These are phyloP conservation scores for Dicerorhinus sumatrensis DNA, from an alignment of 2,113 vertebrate genomes.

Conservation along the genomic window DNA sequence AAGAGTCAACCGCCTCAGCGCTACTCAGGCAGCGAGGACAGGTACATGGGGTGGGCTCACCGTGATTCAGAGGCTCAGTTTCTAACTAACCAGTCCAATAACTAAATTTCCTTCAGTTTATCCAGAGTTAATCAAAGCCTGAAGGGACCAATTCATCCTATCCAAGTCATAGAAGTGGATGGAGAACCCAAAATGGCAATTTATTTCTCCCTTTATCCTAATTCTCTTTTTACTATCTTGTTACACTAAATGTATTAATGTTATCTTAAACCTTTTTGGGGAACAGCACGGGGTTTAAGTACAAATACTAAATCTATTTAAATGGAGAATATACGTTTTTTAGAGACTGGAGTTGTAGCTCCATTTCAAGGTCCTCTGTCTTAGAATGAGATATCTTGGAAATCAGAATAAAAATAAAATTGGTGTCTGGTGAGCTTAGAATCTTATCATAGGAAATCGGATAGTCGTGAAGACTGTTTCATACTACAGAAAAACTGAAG, in stretches of 20 bases:
- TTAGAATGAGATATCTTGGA: background rate
- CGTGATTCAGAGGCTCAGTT: background rate
- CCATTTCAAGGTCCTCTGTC: background rate
- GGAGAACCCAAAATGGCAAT: slow-evolving; percentile 21
- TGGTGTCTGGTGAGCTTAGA: background rate
- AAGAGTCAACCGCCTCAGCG: background rate
- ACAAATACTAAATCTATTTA: background rate
- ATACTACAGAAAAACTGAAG: background rate
- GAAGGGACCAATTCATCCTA: background rate
- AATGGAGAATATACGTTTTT: background rate
- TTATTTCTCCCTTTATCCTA: slow-evolving; percentile 19
- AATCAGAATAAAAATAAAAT: slow-evolving; percentile 34
- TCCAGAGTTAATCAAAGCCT: background rate
- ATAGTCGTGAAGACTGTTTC: background rate
- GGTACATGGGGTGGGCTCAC: background rate
- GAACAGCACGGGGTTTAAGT: background rate
- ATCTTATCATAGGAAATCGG: background rate
- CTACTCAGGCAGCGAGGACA: background rate
- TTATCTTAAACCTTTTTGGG: background rate
- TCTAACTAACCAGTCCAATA: background rate
- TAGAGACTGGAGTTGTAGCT: background rate
- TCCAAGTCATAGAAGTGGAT: background rate
- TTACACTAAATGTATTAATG: background rate
- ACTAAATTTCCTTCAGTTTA: background rate
- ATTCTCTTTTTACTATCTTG: background rate